phyloP scores from a whole-genome alignment of 2,888 invertebrate genomes.

The Microplitis manilae region DNA sequence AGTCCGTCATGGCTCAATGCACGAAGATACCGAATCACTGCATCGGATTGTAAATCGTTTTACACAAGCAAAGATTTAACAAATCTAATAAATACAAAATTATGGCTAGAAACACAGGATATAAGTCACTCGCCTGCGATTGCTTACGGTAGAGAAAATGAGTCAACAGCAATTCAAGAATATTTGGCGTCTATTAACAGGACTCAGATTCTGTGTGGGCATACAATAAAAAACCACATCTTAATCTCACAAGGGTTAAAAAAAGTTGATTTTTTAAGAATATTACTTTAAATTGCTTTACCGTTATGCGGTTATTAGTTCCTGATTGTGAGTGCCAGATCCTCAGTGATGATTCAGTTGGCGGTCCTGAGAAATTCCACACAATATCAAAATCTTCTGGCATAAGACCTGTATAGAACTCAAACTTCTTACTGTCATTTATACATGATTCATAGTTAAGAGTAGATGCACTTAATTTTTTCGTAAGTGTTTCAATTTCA shows the following conservation, averaged over 20 bases:
- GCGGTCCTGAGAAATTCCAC: constrained; percentile 7
- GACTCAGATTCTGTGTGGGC: constrained; percentile 13
- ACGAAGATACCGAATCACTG: constrained; percentile 30
- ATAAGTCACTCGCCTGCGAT: constrained; percentile 1
- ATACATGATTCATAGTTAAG: not conserved
- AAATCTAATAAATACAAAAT: constrained; percentile 29
- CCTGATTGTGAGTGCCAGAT: too few relatives aligned
- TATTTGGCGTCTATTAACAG: constrained; percentile 5
- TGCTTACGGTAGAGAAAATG: constrained; percentile 5
- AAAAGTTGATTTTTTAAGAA: not conserved
- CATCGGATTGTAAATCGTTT: constrained; percentile 34
- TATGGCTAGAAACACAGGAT: constrained; percentile 15
- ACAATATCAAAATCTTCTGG: not conserved
- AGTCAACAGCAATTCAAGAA: constrained; percentile 21
- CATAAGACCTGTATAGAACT: constrained; percentile 12
- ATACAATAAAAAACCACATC: constrained; percentile 13
- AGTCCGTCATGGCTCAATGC: constrained; percentile 22
- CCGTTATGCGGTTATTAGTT: too few relatives aligned
- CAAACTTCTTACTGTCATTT: not conserved
- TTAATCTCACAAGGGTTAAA: constrained; percentile 8
- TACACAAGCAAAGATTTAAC: constrained; percentile 31
- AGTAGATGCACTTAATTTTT: not conserved
- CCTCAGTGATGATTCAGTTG: not conserved
- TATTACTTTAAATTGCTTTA: constrained; percentile 6
- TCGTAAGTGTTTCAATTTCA: not conserved